Conservation (phyloP, 2,797 vertebrate genomes). For the Artibeus lituratus region DNA sequence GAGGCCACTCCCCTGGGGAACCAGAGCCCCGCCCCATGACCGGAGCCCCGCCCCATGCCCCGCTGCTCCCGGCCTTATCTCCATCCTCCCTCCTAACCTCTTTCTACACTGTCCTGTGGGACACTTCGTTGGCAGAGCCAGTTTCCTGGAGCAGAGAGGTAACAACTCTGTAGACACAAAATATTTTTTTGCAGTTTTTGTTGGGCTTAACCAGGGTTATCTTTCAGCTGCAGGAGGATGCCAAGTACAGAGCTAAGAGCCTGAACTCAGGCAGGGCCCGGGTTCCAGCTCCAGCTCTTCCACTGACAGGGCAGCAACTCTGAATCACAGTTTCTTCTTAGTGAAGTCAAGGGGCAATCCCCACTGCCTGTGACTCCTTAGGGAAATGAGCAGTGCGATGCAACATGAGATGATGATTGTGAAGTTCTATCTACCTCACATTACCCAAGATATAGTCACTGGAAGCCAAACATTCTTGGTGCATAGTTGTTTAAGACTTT, state of each 20-base stretch:
- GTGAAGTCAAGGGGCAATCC: background rate
- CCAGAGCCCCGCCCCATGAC: too few species aligned
- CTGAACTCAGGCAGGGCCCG: too few species aligned
- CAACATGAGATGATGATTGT: background rate
- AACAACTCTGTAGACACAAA: background rate
- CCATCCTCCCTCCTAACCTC: background rate
- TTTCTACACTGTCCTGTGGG: background rate
- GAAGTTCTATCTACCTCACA: background rate
- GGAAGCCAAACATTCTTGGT: background rate
- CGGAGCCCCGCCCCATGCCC: background rate
- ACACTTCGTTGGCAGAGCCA: background rate
- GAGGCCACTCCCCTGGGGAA: background rate
- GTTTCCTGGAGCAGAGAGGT: background rate
- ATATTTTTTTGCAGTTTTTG: background rate
- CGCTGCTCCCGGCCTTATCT: background rate
- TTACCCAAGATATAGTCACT: background rate
- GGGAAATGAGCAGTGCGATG: background rate
- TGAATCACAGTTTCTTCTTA: background rate
- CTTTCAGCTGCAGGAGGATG: background rate
- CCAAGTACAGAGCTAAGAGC: background rate
- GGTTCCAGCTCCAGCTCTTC: background rate
- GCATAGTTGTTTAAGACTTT: background rate
- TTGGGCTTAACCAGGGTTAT: background rate
- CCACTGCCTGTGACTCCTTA: background rate
- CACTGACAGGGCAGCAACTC: background rate